Evolutionary conservation across 2,888 invertebrate genomes (phyloP).

Genomic region (Erannis defoliaria): DNA sequence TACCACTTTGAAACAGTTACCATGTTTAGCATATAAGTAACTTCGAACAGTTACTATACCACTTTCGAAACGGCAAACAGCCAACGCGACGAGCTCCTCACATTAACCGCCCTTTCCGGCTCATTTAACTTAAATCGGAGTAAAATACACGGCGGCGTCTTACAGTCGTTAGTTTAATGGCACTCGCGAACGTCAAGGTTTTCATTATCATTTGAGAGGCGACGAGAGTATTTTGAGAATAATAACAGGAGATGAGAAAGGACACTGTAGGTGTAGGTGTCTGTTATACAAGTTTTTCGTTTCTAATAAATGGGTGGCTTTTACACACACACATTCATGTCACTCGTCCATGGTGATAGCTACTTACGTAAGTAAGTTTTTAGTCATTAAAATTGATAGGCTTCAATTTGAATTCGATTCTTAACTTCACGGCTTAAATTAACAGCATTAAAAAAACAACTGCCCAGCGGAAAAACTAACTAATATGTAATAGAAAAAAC

Average conservation of each 20-base stretch:
- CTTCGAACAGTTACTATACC: slow-evolving; percentile 4
- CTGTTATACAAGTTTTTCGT: slow-evolving; percentile 2
- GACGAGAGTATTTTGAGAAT: slow-evolving; percentile 8
- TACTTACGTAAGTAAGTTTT: too few species aligned
- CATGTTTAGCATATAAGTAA: background rate
- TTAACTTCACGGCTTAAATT: too few species aligned
- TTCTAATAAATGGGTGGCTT: slow-evolving; percentile 8
- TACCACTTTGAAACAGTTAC: too few species aligned
- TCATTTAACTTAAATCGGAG: slow-evolving; percentile 43
- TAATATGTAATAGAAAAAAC: too few species aligned
- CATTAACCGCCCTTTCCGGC: slow-evolving; percentile 37
- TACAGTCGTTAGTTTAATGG: slow-evolving; percentile 37
- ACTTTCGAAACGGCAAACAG: slow-evolving; percentile 9
- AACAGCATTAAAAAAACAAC: too few species aligned
- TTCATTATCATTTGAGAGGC: slow-evolving; percentile 40
- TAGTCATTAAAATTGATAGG: too few species aligned
- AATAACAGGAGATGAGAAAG: background rate
- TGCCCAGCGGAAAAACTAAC: too few species aligned
- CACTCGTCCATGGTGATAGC: background rate
- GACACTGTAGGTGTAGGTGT: slow-evolving; percentile 4
- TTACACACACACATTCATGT: background rate
- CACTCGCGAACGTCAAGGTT: slow-evolving; percentile 31
- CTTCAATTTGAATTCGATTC: too few species aligned
- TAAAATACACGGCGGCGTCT: slow-evolving; percentile 36
- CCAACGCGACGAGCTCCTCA: slow-evolving; percentile 23